Evolutionary conservation across 2,888 invertebrate species (phyloP).

Genomic region (Archaeoteleia sp.): DNA sequence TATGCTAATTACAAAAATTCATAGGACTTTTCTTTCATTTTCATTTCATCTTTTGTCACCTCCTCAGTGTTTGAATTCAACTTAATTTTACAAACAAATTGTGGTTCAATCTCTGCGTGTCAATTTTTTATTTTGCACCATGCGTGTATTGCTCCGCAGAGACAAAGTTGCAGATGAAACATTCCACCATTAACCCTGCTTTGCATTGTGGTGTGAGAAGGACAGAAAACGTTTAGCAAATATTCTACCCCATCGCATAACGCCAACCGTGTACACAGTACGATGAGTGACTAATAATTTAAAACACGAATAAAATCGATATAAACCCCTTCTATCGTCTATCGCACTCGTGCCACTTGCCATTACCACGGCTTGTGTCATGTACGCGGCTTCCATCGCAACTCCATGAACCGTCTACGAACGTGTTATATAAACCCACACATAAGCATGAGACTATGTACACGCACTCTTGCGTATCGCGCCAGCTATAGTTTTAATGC

Average conservation of each 20-base stretch:
- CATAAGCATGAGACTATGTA: conserved; percentile 15
- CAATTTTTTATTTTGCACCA: conserved; percentile 15
- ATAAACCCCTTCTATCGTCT: conserved; percentile 51
- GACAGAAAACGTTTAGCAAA: conserved; percentile 39
- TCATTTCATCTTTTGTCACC: no score
- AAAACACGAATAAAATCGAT: conserved; percentile 69
- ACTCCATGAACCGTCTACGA: conserved; percentile 22
- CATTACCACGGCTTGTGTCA: conserved; percentile 27
- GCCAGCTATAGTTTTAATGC: conserved; percentile 41
- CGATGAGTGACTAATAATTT: conserved; percentile 67
- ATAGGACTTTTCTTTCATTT: no score
- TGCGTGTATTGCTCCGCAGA: conserved; percentile 6
- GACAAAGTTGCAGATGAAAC: conserved; percentile 12
- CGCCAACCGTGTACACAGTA: conserved; percentile 19
- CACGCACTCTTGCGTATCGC: conserved; percentile 34
- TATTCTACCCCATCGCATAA: conserved; percentile 44
- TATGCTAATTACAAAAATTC: no score
- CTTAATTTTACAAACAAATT: no score
- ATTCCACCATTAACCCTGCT: conserved; percentile 23
- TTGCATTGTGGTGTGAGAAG: background rate
- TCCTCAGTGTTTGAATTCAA: no score
- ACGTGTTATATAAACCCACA: conserved; percentile 16
- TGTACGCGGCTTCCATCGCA: conserved; percentile 33
- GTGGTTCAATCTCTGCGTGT: conserved; percentile 8
- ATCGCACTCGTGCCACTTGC: conserved; percentile 35